Conservation (phyloP, 2,797 vertebrate species). For the Fratercula arctica region DNA sequence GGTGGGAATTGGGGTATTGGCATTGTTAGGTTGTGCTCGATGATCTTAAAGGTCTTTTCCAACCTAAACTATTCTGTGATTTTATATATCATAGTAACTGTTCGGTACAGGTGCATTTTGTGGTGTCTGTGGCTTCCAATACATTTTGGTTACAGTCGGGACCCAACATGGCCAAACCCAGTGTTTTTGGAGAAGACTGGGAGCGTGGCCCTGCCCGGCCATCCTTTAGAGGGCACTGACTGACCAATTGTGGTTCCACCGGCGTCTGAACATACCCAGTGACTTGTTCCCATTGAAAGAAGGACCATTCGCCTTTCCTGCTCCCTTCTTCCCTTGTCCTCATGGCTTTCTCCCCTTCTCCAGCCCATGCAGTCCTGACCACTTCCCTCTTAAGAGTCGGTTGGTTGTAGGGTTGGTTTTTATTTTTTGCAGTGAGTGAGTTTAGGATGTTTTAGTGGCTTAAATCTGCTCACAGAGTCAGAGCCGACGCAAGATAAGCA, state of each 20-base stretch:
- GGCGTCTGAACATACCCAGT: fast-evolving
- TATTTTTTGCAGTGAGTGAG: neutral
- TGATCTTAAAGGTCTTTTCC: neutral
- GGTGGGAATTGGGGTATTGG: neutral
- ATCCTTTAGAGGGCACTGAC: slow-evolving; percentile 55
- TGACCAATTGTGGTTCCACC: neutral
- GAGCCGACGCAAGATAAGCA: neutral
- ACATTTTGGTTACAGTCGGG: neutral
- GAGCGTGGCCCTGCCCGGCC: fast-evolving
- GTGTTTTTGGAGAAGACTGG: neutral
- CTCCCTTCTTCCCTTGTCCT: neutral
- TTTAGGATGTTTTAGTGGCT: neutral
- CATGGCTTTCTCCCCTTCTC: neutral
- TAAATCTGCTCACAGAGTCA: neutral
- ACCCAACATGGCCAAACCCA: neutral
- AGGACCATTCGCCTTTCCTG: neutral
- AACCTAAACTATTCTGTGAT: neutral
- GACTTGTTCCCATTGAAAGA: neutral
- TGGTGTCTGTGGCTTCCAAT: neutral
- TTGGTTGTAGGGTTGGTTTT: neutral
- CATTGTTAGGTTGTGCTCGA: fast-evolving
- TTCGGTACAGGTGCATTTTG: neutral
- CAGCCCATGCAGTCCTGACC: neutral
- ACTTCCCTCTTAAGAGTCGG: neutral
- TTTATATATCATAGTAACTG: neutral